phyloP scores from a whole-genome alignment of 2,113 vertebrate species.

The Psophia crepitans region DNA sequence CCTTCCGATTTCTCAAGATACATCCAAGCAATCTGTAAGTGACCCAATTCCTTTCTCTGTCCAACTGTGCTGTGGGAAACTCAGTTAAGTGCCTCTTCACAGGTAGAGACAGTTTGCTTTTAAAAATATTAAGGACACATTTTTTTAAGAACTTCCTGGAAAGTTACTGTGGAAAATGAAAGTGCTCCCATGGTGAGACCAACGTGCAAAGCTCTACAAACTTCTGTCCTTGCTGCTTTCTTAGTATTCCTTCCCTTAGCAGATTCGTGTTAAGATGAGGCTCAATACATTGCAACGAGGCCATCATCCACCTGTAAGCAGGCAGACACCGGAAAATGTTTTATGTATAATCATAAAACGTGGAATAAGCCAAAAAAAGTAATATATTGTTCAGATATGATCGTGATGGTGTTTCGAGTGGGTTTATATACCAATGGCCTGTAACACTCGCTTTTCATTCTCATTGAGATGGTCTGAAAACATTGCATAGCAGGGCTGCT shows the following conservation, averaged over 20 bases:
- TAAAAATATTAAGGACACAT: constrained; percentile 53
- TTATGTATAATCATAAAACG: constrained; percentile 58
- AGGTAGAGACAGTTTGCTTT: constrained; percentile 17
- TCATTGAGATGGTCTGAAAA: constrained; percentile 96
- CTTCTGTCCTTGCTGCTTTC: constrained; percentile 9
- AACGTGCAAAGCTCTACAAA: constrained; percentile 43
- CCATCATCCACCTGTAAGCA: constrained; percentile 10
- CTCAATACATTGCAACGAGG: neutral
- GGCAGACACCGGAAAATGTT: constrained; percentile 47
- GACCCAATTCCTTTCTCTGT: neutral
- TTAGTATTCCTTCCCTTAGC: constrained; percentile 28
- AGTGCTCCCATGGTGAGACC: constrained; percentile 60
- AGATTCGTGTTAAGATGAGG: constrained; percentile 25
- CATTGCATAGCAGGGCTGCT: constrained; percentile 94
- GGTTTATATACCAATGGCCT: constrained; percentile 89
- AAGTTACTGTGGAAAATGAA: constrained; percentile 61
- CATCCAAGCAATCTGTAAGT: neutral
- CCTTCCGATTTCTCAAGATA: neutral
- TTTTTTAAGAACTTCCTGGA: constrained; percentile 37
- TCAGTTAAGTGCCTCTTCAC: constrained; percentile 30
- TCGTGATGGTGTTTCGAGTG: neutral
- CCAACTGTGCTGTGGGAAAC: constrained; percentile 1
- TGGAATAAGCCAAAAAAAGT: constrained; percentile 31
- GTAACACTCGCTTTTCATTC: constrained; percentile 87
- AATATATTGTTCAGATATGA: neutral